Conservation (phyloP, 2,888 invertebrate species). For the Herminia tarsipennalis region DNA sequence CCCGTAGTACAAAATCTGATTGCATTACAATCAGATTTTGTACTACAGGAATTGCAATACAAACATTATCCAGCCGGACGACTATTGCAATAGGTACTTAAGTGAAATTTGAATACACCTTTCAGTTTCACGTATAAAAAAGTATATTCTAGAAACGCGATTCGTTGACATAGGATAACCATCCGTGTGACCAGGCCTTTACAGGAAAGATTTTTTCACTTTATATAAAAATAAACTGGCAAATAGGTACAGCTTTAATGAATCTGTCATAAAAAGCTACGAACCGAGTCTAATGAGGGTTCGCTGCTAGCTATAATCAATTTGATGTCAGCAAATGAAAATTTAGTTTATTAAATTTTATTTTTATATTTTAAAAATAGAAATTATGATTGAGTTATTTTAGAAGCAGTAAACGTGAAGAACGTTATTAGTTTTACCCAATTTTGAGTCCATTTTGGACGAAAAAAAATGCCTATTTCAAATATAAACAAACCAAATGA, state of each 20-base stretch:
- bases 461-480: no score
- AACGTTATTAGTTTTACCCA: no score
- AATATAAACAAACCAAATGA: no score
- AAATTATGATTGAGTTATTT: not conserved
- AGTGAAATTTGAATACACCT: no score
- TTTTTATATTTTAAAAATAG: conserved; percentile 8
- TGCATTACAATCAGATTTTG: no score
- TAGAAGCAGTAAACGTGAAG: no score
- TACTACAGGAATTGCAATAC: no score
- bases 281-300: conserved; percentile 43
- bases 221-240: conserved; percentile 28
- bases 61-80: no score
- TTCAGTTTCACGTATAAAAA: no score
- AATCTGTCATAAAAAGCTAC: conserved; percentile 48
- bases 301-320: conserved; percentile 40
- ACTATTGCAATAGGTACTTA: no score
- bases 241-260: conserved; percentile 45
- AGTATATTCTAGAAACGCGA: not conserved
- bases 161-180: not conserved
- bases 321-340: conserved; percentile 38
- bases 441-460: no score
- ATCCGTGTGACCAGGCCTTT: not conserved
- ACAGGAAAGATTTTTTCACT: conserved; percentile 9
- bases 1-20: no score
- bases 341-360: conserved; percentile 25